Evolutionary conservation across 2,113 vertebrate species (phyloP).

Genomic region (Paraplagusia blochii): DNA sequence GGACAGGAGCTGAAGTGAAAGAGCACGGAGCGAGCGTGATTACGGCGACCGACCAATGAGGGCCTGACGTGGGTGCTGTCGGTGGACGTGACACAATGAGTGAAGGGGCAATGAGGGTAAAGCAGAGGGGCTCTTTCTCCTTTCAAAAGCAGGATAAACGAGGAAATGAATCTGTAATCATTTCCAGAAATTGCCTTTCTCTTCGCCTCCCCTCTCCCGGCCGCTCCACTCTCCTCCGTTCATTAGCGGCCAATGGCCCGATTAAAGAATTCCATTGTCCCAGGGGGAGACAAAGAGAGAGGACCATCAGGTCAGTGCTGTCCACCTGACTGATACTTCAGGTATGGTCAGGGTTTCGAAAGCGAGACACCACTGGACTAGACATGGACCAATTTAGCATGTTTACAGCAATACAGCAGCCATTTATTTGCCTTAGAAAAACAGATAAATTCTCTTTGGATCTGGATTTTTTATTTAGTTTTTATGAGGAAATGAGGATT

Average conservation of each 20-base stretch:
- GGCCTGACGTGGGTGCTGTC: constrained; percentile 37
- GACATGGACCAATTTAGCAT: no score
- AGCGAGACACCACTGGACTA: not conserved
- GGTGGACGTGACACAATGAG: constrained; percentile 56
- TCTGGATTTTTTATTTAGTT: no score
- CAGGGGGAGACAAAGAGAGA: constrained; percentile 29
- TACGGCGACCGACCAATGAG: constrained; percentile 57
- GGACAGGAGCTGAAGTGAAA: constrained; percentile 64
- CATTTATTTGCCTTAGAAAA: no score
- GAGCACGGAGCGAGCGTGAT: constrained; percentile 52
- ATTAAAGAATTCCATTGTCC: constrained; percentile 74
- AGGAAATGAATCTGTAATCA: constrained; percentile 83
- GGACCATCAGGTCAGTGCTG: constrained; percentile 37
- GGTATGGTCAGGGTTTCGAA: constrained; percentile 27
- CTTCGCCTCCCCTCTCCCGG: constrained; percentile 59
- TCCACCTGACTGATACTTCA: constrained; percentile 28
- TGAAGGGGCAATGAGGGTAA: constrained; percentile 56
- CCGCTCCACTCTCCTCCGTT: constrained; percentile 69
- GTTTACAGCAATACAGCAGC: no score
- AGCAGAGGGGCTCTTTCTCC: constrained; percentile 55
- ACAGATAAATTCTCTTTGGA: no score
- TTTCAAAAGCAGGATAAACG: constrained; percentile 80
- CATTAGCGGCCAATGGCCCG: constrained; percentile 75
- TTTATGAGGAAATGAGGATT: no score
- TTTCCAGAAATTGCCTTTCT: constrained; percentile 81